phyloP scores from a whole-genome alignment of 37 sponge, comb jelly and placozoan species.

The Geodia barretti region DNA sequence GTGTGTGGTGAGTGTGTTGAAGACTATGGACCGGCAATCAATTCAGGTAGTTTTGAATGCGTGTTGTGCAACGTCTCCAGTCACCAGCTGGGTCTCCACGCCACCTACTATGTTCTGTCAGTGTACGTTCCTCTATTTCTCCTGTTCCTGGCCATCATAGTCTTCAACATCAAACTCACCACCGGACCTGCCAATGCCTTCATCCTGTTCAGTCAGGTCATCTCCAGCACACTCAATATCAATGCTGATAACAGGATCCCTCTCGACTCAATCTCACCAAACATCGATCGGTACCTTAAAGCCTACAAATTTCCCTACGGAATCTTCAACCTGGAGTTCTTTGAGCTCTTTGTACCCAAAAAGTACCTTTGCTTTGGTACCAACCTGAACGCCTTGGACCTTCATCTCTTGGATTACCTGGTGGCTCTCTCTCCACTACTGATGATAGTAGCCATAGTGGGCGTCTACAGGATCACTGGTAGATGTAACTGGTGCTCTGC shows the following conservation, averaged over 20 bases:
- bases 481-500: no score
- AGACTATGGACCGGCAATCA: slow-evolving; percentile 25
- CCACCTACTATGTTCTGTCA: slow-evolving; percentile 16
- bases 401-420: slow-evolving; percentile 20
- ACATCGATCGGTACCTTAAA: not conserved
- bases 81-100: no score
- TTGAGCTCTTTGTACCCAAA: slow-evolving; percentile 7
- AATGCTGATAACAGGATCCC: slow-evolving; percentile 26
- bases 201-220: slow-evolving; percentile 56
- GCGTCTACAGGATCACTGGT: slow-evolving; percentile 18
- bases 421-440: slow-evolving; percentile 56
- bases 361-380: slow-evolving; percentile 30
- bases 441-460: slow-evolving; percentile 32
- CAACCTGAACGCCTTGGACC: slow-evolving; percentile 25
- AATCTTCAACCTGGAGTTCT: slow-evolving; percentile 52
- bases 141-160: slow-evolving; percentile 41
- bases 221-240: slow-evolving; percentile 5
- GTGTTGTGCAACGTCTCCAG: no score
- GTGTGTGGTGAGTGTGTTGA: slow-evolving; percentile 50
- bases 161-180: slow-evolving; percentile 57
- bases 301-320: slow-evolving; percentile 42
- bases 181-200: slow-evolving; percentile 62
- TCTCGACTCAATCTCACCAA: not conserved
- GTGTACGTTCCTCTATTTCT: slow-evolving; percentile 28
- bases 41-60: slow-evolving; percentile 22